Evolutionary conservation across 2,113 vertebrate species (phyloP), one percentile per base, ranked within the genome.

Genomic region (Ctenodactylus gundi): DNA sequence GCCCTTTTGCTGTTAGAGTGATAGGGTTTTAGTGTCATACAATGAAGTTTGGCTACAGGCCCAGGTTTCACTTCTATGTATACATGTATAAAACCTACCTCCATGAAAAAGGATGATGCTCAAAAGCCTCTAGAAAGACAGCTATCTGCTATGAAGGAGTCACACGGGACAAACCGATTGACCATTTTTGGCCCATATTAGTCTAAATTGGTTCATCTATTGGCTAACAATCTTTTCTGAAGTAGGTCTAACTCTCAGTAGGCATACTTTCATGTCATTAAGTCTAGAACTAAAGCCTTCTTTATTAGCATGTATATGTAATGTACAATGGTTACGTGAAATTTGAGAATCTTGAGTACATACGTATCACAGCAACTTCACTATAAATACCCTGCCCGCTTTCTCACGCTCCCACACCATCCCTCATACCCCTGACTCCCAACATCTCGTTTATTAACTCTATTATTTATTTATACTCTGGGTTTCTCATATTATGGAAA

Each of bases 201-300:
- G 97, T 97, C 97, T 98, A 98, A 98, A 98, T 97, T 97, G 97
- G 97, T 97, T 98, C 97, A 96, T 98, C 97, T 98, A 97, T 98
- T 98, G 98, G 97, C 97, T 98, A 98, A 97, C 95, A 97, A 96
- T 97, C 96, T 96, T 97, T 98, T 95, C 98, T 98, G 98, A 98
- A 98, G 97, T 94, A 94, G 86, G 88, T 98, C 98, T 98, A 98
- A 97, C 57, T 96, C 97, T 97, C 97, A 98, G 96, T 97, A 98
- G 98, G 98, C 98, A 98, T 94, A 97, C 98, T 98, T 98, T 98
- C 98, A 98, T 98, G 98, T 98, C 98, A 98, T 98, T 98, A 98
- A 98, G 98, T 98, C 98, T 98, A 98, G 97, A 98, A 98, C 92
- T 98, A 98, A 98, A 98, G 98, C 98, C 98, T 97, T 97, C 97